These are phyloP conservation scores for Enteromius trimaculatus DNA, from an alignment of 2,797 vertebrate species.

Conservation along the genomic window DNA sequence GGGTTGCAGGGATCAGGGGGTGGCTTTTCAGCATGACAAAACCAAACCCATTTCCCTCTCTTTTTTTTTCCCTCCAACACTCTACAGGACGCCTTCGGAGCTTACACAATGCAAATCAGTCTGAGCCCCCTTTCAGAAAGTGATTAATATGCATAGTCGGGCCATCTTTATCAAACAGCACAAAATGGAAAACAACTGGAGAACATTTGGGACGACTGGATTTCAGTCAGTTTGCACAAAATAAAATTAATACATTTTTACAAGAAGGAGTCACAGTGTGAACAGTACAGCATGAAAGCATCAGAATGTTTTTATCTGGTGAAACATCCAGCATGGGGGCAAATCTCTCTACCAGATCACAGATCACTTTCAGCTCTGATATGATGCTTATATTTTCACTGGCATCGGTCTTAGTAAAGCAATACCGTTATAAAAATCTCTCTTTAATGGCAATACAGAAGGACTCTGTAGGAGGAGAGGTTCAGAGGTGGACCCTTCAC, in stretches of 20 bases:
- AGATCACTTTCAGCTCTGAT: conserved; percentile 12
- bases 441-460: not conserved
- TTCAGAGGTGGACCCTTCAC: conserved; percentile 20
- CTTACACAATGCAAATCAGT: conserved; percentile 89
- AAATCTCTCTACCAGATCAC: conserved; percentile 27
- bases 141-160: conserved; percentile 94
- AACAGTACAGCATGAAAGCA: conserved; percentile 33
- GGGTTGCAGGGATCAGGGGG: conserved; percentile 42
- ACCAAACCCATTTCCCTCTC: conserved; percentile 68
- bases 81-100: conserved; percentile 80
- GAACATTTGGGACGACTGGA: conserved; percentile 43
- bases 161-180: conserved; percentile 76
- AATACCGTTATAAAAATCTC: conserved; percentile 5
- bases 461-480: not conserved
- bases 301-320: conserved; percentile 23
- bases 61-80: conserved; percentile 71
- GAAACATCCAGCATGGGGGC: conserved; percentile 10
- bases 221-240: conserved; percentile 46
- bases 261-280: conserved; percentile 28
- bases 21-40: conserved; percentile 82
- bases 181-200: conserved; percentile 63
- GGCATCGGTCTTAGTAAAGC: conserved; percentile 29
- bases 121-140: conserved; percentile 83
- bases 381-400: conserved; percentile 8
- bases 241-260: conserved; percentile 48